Evolutionary conservation across 2,888 invertebrate genomes (phyloP), one percentile per base, ranked within the genome.

Genomic region (Graphium colonna): DNA sequence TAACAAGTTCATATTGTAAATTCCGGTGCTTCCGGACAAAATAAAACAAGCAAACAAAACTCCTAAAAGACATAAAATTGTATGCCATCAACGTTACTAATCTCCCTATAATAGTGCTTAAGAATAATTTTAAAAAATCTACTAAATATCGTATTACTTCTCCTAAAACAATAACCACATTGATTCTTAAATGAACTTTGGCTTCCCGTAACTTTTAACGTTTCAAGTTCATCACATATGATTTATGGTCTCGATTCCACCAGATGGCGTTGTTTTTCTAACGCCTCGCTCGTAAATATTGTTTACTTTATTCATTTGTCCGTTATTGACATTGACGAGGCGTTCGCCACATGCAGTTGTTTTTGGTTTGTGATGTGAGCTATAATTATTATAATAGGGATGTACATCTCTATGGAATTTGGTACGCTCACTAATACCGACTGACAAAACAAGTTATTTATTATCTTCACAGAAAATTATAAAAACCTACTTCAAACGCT

Each of bases 211-310:
- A 31, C 4, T 10, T 31, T 10, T 31, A 31, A 31, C 10, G 31
- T 31, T 36, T 36, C 36, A 36, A 46, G 51, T 44, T 60, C 52
- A 45, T 45, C 48, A 44, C 56, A 46, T 36, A 53, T 45, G 21
- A 36, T 36, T 36, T 36, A 36, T 13, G 36, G 16, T 18, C 46
- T 56, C 61, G 66, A 74, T 70, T 73, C 73, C 75, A 76, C 77
- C 84, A 86, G 80, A 83, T 84, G 83, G 70, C 67, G 68, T 61
- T 73, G 68, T 68, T 67, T 67, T 57, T 57, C 60, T 64, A 57
- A 60, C 63, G 60, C 61, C 60, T 54, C 56, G 58, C 51, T 52
- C 59, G 56, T 62, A 58, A 44, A 47, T 52, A 13, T 31, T 38
- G 40, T 52, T 36, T 17, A 18, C 40, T 39, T 64, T 73, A 63